These are phyloP conservation scores for Salpingus planirostris DNA, from an alignment of 2,888 invertebrate species.

Conservation along the genomic window DNA sequence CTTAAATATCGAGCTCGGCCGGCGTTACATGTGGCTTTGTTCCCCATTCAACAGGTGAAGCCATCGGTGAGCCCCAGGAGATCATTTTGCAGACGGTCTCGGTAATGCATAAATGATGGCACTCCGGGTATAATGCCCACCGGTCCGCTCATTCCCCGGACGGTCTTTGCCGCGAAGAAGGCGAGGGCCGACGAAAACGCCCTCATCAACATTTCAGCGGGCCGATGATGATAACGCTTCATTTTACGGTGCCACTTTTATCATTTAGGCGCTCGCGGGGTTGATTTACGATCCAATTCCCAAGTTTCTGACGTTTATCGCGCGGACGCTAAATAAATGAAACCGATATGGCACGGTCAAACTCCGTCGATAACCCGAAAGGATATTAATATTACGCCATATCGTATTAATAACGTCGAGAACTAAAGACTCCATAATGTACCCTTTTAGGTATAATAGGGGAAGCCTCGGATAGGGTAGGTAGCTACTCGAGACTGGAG, in stretches of 20 bases:
- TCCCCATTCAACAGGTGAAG: constrained; percentile 37
- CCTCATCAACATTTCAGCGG: constrained; percentile 14
- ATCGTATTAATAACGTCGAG: too few species aligned
- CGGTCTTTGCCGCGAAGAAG: constrained; percentile 10
- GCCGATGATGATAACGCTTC: constrained; percentile 3
- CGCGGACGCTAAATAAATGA: too few species aligned
- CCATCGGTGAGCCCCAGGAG: constrained; percentile 41
- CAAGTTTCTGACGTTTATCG: too few species aligned
- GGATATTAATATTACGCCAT: too few species aligned
- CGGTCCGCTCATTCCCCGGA: constrained; percentile 16
- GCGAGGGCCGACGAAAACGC: constrained; percentile 10
- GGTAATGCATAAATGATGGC: constrained; percentile 56
- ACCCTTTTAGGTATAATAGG: too few species aligned
- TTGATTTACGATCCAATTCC: constrained; percentile 4
- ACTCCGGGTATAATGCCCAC: constrained; percentile 33
- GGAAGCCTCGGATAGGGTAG: too few species aligned
- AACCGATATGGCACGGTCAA: too few species aligned
- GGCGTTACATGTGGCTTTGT: constrained; percentile 19
- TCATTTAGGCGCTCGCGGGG: constrained; percentile 4
- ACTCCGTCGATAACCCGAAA: too few species aligned
- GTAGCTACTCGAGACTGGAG: too few species aligned
- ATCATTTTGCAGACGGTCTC: constrained; percentile 46
- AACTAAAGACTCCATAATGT: too few species aligned
- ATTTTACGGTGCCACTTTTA: constrained; percentile 6
- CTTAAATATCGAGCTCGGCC: constrained; percentile 9